Conservation (phyloP, 2,797 vertebrate species). For the Vultur gryphus region DNA sequence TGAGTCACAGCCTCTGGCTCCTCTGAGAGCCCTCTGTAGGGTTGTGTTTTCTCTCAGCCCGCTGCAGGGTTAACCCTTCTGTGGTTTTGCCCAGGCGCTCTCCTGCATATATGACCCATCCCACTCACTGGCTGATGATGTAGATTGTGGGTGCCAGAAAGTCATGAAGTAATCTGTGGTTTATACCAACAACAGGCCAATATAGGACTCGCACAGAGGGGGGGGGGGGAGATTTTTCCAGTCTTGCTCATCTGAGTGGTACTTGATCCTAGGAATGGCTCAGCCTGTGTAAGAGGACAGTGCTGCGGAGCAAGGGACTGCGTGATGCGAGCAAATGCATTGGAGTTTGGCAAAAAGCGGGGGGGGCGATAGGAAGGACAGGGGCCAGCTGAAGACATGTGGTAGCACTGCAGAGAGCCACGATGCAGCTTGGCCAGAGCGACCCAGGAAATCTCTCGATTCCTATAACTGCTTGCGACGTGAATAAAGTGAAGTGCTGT, state of each 20-base stretch:
- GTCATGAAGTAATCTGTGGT: background rate
- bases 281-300: background rate
- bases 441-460: fast-evolving
- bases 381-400: background rate
- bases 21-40: background rate
- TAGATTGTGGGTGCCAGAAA: background rate
- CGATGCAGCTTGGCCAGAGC: fast-evolving
- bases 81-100: background rate
- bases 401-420: background rate
- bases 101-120: background rate
- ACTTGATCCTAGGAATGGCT: background rate
- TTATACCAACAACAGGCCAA: background rate
- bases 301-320: fast-evolving
- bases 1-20: slow-evolving; percentile 10
- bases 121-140: background rate
- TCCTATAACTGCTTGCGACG: background rate
- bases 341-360: background rate
- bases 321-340: fast-evolving
- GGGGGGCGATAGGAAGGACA: too few relatives aligned
- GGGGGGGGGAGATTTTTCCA: background rate
- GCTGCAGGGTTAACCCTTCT: slow-evolving; percentile 9
- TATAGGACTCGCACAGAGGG: fast-evolving
- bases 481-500: fast-evolving
- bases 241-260: background rate
- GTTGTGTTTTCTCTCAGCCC: background rate